Evolutionary conservation across 1,140 invertebrate species (phyloP), one percentile per base, ranked within the genome.

Genomic region (Caerostris extrusa): DNA sequence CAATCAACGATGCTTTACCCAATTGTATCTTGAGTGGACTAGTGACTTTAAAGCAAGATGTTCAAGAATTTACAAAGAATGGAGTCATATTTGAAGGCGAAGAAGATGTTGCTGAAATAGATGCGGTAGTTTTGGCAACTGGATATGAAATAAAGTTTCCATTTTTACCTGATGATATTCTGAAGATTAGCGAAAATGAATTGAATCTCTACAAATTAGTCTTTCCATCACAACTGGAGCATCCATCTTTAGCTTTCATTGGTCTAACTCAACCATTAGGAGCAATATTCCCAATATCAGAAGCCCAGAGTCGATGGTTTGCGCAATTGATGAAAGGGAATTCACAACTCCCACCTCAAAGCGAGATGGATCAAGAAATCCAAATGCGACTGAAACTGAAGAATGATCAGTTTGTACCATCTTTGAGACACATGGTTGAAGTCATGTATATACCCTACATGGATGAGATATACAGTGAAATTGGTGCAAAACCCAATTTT

Each of bases 1-100:
- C 96, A n/a, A 96, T 97, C 12, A 97, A 97, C 95, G 97, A 97
- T 95, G 96, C 96, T 17, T 94, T 97, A 10, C 96, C 96, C 3
- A 96, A 96, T 93, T 95, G 96, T 10, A 95, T 97, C 17, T 95
- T 96, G 88, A 96, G 95, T 58, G 97, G 97, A 7, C 95, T 95
- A 12, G 95, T 97, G 57, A 95, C 95, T 6, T 94, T 96, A 55
- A 96, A 96, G 94, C 95, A 95, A 56, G 95, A 96, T 91, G 95
- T 96, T 3, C 91, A 95, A 34, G 71, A 91, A 34, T 95, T 96
- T 94, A 95, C 95, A 8, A 94, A 95, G 91, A 94, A 95, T 57
- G 95, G 95, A n/a, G 96, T 96, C 8, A 90, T 96, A 57, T 96
- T 96, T 61, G 95, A 96, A 91, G 88, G 86, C 34, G 94, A 95